A percentile compares a stretch with the other conserved stretches of the same genome.
Conservation (phyloP, 2,797 vertebrate species). For the Potorous gilbertii region DNA sequence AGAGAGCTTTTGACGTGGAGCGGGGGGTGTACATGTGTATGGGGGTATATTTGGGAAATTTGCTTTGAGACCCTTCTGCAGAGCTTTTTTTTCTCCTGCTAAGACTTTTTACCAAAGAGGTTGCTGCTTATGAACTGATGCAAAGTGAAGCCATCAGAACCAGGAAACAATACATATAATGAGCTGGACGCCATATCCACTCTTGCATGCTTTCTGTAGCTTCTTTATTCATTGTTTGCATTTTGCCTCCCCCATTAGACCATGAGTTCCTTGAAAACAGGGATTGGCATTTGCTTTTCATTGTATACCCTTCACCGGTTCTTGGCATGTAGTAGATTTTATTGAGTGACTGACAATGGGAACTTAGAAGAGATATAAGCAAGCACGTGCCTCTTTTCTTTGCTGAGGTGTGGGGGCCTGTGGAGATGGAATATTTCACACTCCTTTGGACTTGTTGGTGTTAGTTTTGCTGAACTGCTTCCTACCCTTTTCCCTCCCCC, state of each 20-base stretch:
- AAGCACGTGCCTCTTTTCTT: neutral
- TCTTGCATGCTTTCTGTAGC: neutral
- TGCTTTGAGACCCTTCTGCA: conserved; percentile 66
- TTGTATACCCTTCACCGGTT: neutral
- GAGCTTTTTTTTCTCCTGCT: conserved; percentile 50
- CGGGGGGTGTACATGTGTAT: conserved; percentile 30
- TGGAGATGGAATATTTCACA: neutral
- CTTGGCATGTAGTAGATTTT: neutral
- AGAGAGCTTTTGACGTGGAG: conserved; percentile 80
- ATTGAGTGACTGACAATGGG: neutral
- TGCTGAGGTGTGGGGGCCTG: neutral
- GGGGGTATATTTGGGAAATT: conserved; percentile 62
- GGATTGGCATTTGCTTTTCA: neutral
- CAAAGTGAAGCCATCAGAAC: neutral
- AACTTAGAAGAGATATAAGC: neutral
- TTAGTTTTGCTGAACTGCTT: neutral
- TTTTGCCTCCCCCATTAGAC: neutral
- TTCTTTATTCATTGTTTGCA: neutral
- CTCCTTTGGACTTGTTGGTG: neutral
- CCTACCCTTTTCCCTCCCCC: neutral
- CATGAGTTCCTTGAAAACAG: neutral
- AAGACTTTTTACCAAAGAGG: neutral
- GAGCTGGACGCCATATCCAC: neutral
- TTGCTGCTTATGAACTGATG: neutral
- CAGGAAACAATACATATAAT: neutral